These are phyloP conservation scores for Bombus confusus DNA, from an alignment of 1,140 invertebrate genomes.

Conservation along the genomic window DNA sequence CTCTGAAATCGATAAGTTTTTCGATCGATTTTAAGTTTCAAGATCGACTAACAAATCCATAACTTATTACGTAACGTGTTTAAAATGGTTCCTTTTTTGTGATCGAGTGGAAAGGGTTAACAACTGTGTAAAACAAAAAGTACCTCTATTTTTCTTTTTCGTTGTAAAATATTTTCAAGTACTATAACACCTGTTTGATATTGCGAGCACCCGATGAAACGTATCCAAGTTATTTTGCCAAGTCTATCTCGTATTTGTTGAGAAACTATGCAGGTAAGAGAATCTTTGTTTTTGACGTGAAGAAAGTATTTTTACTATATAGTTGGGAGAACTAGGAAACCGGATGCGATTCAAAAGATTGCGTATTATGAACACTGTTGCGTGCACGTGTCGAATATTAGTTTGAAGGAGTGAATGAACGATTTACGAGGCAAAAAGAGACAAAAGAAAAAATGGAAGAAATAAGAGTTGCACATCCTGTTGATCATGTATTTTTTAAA, in stretches of 20 bases:
- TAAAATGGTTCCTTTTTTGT: neutral
- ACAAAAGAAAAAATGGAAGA: neutral
- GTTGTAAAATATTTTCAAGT: neutral
- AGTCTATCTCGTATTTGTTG: neutral
- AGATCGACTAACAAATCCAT: neutral
- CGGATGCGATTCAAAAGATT: neutral
- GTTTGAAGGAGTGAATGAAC: constrained; percentile 4
- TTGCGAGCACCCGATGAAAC: neutral
- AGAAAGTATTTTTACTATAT: constrained; percentile 33
- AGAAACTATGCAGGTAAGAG: neutral
- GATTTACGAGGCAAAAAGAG: neutral
- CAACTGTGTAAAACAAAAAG: neutral
- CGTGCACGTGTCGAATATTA: neutral
- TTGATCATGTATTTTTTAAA: constrained; percentile 32
- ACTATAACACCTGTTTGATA: neutral
- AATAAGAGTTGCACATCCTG: constrained; percentile 11
- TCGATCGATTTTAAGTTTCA: neutral
- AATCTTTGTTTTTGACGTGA: neutral
- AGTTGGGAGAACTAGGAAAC: neutral
- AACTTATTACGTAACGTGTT: neutral
- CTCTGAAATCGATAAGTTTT: neutral
- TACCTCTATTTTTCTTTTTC: neutral
- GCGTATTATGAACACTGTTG: neutral
- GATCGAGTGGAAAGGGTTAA: constrained; percentile 28
- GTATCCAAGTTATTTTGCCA: neutral